A percentile compares a stretch with the other conserved stretches of the same genome.
These are phyloP conservation scores for Elgaria multicarinata DNA, from an alignment of 2,113 vertebrate species.

Conservation along the genomic window DNA sequence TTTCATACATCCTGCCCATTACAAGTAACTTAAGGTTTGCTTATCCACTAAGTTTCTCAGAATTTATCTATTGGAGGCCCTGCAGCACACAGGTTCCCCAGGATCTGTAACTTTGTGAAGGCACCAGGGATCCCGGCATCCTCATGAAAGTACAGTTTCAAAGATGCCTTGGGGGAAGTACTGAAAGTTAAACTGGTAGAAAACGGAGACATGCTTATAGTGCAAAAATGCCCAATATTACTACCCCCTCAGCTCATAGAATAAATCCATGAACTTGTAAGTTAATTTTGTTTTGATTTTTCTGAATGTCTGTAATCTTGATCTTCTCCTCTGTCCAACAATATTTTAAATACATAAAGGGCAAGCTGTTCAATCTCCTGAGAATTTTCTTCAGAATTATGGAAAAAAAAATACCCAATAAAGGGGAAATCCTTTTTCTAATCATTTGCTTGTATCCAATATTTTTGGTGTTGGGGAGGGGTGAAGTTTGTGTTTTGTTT, in stretches of 20 bases:
- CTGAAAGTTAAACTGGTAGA: neutral
- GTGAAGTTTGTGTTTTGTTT: neutral
- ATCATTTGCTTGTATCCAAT: neutral
- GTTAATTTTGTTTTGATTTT: neutral
- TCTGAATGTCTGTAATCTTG: neutral
- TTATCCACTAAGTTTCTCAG: neutral
- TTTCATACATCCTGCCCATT: too few species aligned
- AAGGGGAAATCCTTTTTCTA: neutral
- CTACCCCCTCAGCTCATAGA: neutral
- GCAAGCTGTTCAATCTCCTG: constrained; percentile 9
- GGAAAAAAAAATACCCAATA: neutral
- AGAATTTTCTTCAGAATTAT: constrained; percentile 2
- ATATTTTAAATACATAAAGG: constrained; percentile 16
- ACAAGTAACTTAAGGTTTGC: too few species aligned
- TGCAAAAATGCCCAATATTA: too few species aligned
- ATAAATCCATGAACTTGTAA: neutral
- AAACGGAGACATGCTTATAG: neutral
- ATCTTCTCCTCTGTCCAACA: constrained; percentile 4
- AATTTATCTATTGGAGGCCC: neutral
- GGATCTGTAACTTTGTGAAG: neutral
- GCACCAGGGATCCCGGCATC: neutral
- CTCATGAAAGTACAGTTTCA: neutral
- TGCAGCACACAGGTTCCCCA: neutral
- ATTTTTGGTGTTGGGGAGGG: neutral
- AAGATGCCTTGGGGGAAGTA: neutral